These are phyloP conservation scores for Pristis pectinata DNA, from an alignment of 2,797 vertebrate species.

Conservation along the genomic window DNA sequence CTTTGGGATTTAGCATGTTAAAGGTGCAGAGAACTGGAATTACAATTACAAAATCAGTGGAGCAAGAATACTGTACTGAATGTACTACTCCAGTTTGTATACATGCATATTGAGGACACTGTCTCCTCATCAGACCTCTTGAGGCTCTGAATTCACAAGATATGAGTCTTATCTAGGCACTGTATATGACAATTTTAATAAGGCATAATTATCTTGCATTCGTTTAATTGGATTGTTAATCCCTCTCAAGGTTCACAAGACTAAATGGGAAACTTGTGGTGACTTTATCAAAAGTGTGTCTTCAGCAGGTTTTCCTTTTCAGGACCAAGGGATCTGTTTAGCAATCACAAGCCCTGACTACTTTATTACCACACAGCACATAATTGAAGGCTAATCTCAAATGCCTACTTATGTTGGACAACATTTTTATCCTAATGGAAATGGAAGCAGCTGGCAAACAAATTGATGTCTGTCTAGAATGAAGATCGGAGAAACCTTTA, in stretches of 20 bases:
- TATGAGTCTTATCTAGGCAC: not conserved
- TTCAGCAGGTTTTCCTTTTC: not conserved
- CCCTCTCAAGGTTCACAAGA: not conserved
- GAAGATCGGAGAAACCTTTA: not conserved
- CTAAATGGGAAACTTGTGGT: not conserved
- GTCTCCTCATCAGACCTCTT: not conserved
- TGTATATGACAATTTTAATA: not conserved
- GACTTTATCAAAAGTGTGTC: not conserved
- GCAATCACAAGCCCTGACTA: not conserved
- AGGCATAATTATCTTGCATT: not conserved
- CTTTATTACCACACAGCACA: not conserved
- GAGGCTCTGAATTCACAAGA: not conserved
- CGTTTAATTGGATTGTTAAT: slow-evolving; percentile 28
- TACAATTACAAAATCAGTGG: not conserved
- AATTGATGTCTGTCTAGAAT: not conserved
- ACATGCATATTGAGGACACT: not conserved
- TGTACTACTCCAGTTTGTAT: not conserved
- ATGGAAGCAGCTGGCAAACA: not conserved
- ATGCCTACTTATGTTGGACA: not conserved
- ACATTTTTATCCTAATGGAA: not conserved
- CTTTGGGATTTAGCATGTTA: not conserved
- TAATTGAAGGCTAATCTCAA: slow-evolving; percentile 1
- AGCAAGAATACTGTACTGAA: not conserved
- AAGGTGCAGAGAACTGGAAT: not conserved
- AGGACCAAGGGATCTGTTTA: not conserved